phyloP scores from a whole-genome alignment of 2,113 vertebrate species.

The Oplegnathus fasciatus region DNA sequence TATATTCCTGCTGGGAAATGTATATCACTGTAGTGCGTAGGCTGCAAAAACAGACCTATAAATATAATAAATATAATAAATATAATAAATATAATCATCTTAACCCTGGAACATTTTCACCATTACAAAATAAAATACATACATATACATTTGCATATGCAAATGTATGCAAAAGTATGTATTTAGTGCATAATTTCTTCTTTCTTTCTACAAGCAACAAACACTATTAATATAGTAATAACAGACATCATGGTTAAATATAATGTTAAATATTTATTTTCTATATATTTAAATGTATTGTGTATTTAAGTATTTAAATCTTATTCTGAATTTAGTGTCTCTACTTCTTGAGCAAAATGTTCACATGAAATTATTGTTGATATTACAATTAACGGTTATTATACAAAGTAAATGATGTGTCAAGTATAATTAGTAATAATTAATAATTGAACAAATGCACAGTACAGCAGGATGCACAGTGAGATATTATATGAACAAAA shows the following conservation, averaged over 20 bases:
- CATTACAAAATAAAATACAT: background rate
- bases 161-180: background rate
- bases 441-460: background rate
- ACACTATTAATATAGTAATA: background rate
- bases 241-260: too few species aligned
- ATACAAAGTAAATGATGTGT: background rate
- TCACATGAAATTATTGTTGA: background rate
- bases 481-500: background rate
- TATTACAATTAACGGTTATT: background rate
- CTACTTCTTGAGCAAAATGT: background rate
- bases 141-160: background rate
- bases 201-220: too few species aligned
- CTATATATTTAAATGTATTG: background rate
- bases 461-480: background rate
- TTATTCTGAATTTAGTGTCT: background rate
- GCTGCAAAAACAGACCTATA: background rate
- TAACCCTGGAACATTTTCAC: background rate
- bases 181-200: background rate
- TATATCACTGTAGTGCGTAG: too few species aligned
- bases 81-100: too few species aligned
- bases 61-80: background rate
- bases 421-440: background rate
- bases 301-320: background rate
- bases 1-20: background rate
- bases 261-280: too few species aligned